phyloP scores from a whole-genome alignment of 2,113 vertebrate species.

The Dicrurus megarhynchus region DNA sequence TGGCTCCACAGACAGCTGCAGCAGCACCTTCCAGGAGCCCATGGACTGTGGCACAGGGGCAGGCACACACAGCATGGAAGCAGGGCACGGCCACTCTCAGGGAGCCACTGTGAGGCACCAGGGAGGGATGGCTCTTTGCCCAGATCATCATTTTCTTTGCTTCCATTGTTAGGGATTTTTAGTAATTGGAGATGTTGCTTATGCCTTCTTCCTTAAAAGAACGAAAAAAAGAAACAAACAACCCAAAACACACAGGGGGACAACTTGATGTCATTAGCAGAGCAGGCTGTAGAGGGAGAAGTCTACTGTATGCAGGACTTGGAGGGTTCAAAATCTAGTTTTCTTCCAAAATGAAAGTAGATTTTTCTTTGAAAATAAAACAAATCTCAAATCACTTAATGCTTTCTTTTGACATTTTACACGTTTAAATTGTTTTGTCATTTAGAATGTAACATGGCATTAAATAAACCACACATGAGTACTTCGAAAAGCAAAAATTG shows the following conservation, averaged over 20 bases:
- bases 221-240: background rate
- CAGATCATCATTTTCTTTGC: background rate
- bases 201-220: background rate
- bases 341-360: background rate
- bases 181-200: background rate
- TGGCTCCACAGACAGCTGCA: background rate
- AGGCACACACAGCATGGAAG: fast-evolving
- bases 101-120: background rate
- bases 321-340: background rate
- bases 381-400: background rate
- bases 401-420: background rate
- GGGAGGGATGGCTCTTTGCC: background rate
- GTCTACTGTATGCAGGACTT: background rate
- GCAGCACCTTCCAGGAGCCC: background rate
- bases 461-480: background rate
- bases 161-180: background rate
- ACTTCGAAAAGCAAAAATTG: background rate
- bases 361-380: background rate
- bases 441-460: background rate
- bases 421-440: background rate
- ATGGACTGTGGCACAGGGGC: fast-evolving
- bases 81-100: background rate
- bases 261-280: background rate
- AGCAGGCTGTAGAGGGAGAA: background rate
- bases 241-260: background rate